Conservation (phyloP, 37 sponge, comb jelly and placozoan species). For the Cladorhizidae sp. region DNA sequence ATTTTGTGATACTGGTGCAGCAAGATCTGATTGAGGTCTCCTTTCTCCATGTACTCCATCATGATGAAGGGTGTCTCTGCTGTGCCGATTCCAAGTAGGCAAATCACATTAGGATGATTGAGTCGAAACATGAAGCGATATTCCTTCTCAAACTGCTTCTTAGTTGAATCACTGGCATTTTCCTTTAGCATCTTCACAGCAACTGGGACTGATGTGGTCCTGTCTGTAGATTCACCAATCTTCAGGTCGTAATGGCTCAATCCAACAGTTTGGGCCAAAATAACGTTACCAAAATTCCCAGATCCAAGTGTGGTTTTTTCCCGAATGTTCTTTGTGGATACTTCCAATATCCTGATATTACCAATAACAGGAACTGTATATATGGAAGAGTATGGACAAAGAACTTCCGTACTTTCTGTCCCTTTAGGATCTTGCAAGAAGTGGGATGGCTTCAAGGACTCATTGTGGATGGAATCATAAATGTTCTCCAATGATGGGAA, state of each 20-base stretch:
- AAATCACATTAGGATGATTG: conserved; percentile 55
- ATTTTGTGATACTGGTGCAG: conserved; percentile 34
- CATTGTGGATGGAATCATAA: conserved; percentile 16
- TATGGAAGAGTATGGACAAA: conserved; percentile 8
- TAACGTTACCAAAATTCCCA: conserved; percentile 69
- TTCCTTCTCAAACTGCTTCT: conserved; percentile 64
- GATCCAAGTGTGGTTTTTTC: conserved; percentile 41
- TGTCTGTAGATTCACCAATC: conserved; percentile 7
- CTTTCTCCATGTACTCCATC: conserved; percentile 79
- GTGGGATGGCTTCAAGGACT: conserved; percentile 21
- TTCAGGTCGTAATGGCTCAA: conserved; percentile 47
- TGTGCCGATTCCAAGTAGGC: conserved; percentile 52
- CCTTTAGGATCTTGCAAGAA: conserved; percentile 4
- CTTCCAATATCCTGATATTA: not conserved
- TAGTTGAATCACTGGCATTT: conserved; percentile 3
- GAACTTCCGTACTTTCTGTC: not conserved
- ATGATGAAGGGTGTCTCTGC: conserved; percentile 47
- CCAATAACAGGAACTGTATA: conserved; percentile 24
- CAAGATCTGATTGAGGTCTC: conserved; percentile 72
- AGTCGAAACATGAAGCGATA: conserved; percentile 61
- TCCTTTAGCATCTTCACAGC: conserved; percentile 56
- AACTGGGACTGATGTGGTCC: conserved; percentile 6
- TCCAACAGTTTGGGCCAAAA: conserved; percentile 38
- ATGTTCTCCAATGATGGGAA: not conserved
- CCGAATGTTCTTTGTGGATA: conserved; percentile 22